Base-by-base conservation (phyloP, 2,797 vertebrate genomes). In the Odontamblyopus lacepedii region DNA sequence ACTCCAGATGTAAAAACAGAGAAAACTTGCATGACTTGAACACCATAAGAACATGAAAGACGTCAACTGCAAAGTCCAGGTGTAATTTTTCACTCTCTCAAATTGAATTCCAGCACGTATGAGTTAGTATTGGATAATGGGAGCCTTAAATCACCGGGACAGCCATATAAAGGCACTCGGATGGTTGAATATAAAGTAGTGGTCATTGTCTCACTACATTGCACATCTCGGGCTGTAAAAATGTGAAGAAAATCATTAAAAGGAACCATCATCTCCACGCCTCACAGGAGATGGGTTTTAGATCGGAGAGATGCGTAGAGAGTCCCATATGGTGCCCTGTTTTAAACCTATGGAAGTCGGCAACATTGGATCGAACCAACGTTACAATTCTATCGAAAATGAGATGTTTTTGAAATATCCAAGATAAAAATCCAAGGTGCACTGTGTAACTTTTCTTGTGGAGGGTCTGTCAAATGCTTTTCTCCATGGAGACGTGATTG, bases 221-320 rank as follows among this genome's bases (percentile, higher is more conserved):
- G 63, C 38, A 65, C 63, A 65, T 30, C 56, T 53, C 30, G 69
- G 32, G 19, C 51, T 29, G 65, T n/a, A 38, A 55, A 63, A 77
- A 2, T 72, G 59, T 32, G 32, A 65, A 51, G 64, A 65, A 50
- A 56, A 71, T 23, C 53, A 57, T 59, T 64, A 60, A 62, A 75
- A 70, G 62, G 23, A 1, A 7, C 56, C 32, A 60, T 12, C 44
- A 27, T 51, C 59, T 13, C 66, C 69, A 60, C 35, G 16, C 30
- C 70, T 74, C 18, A 67, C 5, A 15, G 38, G 12, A 51, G 48
- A 19, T 13, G 15, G 19, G 51, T 67, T 71, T 75, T 64, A n/a
- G 41, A 30, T 44, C 51, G 59, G 63, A 77, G 62, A 66, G 62
- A 66, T 62, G 60, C 30, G 16, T 6, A 0, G 56, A 61, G 56